phyloP scores from a whole-genome alignment of 2,888 invertebrate species.

The Caenorhabditis virilis region DNA sequence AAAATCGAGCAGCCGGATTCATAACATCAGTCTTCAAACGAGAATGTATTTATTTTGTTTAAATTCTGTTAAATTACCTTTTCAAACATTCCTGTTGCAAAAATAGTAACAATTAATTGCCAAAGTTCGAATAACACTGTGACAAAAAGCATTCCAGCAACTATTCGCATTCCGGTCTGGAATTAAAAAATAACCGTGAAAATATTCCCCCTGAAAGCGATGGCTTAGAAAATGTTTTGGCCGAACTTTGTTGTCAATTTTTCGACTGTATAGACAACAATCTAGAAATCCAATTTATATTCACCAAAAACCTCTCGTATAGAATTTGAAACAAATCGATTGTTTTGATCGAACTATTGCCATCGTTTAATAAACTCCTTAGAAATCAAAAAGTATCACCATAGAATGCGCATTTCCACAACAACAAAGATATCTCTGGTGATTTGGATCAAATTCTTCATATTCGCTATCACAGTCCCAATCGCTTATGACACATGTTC shows the following conservation, averaged over 20 bases:
- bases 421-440: conserved; percentile 49
- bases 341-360: no score
- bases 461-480: conserved; percentile 28
- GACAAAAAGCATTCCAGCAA: conserved; percentile 55
- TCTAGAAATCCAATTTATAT: no score
- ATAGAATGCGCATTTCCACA: conserved; percentile 49
- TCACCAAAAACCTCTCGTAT: no score
- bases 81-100: conserved; percentile 21
- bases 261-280: no score
- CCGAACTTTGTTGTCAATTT: no score
- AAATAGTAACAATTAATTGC: conserved; percentile 41
- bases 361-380: no score
- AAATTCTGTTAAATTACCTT: conserved; percentile 4
- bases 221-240: no score
- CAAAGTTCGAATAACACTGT: conserved; percentile 58
- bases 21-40: conserved; percentile 18
- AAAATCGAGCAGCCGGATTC: conserved; percentile 39
- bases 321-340: no score
- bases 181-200: conserved; percentile 2
- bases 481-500: conserved; percentile 28
- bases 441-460: conserved; percentile 46
- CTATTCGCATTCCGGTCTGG: conserved; percentile 57
- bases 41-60: background rate
- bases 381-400: no score
- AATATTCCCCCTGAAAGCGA: no score